Base-by-base conservation (phyloP, 2,113 vertebrate genomes). In the Orthochromis malagaraziensis region DNA sequence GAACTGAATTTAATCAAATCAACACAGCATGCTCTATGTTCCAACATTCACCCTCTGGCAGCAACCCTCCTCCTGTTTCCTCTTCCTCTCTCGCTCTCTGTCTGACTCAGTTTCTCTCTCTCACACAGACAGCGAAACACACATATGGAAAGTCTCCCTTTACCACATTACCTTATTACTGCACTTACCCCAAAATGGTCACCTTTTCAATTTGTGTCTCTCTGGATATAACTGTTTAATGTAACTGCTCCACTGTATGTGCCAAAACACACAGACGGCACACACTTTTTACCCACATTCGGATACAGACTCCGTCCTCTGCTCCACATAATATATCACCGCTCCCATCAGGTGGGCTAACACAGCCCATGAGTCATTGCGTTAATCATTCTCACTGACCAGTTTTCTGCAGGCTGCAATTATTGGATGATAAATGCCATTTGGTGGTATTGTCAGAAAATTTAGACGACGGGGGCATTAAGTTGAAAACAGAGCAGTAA, bases 1-100 rank as follows among this genome's bases (percentile, higher is more conserved):
- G 93, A 91, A 92, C 82, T 93, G 89, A 93, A 89, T 94, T 95
- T 93, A 94, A 95, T 95, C 93, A 95, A 95, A 94, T 93, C 94
- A 94, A 94, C 94, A 92, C 91, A 87, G 89, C 92, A 80, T 90
- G 93, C 89, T 93, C 90, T 68, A 60, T 94, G 94, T 94, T 93
- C 93, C 89, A 89, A 92, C 93, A 92, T 89, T 85, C 86, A 81
- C 87, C 94, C 94, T 93, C 93, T 86, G 91, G 94, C 91, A 89
- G 87, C 91, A 17, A 55, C 84, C 87, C 88, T 88, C 91, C 89
- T 89, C 86, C 83, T 63, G 79, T 80, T 90, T 89, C 91, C 87
- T 80, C 88, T 85, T 81, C 33, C 85, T 88, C 79, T 82, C 65
- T 70, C 33, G 51, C 63, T 75, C 60, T 77, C 82, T 70, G 45